Conservation (phyloP, 2,888 invertebrate species). For the Escarpia spicata region DNA sequence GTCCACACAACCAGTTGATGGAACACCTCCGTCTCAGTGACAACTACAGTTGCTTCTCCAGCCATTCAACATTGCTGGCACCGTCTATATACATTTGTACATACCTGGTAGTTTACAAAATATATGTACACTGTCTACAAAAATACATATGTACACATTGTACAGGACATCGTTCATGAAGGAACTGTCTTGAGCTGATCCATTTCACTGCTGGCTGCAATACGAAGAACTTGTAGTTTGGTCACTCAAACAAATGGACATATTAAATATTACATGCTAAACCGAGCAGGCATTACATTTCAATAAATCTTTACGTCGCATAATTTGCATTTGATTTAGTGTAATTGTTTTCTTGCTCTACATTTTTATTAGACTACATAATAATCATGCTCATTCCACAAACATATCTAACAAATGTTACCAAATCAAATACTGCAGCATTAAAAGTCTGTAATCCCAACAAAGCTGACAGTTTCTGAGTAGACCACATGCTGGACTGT, state of each 20-base stretch:
- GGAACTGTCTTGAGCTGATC: neutral
- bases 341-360: neutral
- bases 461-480: neutral
- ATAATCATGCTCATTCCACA: neutral
- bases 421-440: neutral
- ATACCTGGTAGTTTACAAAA: neutral
- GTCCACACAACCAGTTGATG: neutral
- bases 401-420: neutral
- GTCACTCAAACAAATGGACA: neutral
- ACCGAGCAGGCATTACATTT: neutral
- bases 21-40: neutral
- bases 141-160: slow-evolving; percentile 8
- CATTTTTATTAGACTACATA: neutral
- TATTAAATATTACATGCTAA: neutral
- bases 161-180: neutral
- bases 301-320: neutral
- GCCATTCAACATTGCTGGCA: neutral
- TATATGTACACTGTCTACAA: slow-evolving; percentile 11
- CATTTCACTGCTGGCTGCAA: neutral
- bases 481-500: neutral
- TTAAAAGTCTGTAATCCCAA: neutral
- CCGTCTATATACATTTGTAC: neutral
- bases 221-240: neutral
- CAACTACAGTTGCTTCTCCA: neutral
- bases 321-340: neutral